Base-by-base conservation (phyloP, 92 coral and sea anemone genomes). In the Porites divaricata region DNA sequence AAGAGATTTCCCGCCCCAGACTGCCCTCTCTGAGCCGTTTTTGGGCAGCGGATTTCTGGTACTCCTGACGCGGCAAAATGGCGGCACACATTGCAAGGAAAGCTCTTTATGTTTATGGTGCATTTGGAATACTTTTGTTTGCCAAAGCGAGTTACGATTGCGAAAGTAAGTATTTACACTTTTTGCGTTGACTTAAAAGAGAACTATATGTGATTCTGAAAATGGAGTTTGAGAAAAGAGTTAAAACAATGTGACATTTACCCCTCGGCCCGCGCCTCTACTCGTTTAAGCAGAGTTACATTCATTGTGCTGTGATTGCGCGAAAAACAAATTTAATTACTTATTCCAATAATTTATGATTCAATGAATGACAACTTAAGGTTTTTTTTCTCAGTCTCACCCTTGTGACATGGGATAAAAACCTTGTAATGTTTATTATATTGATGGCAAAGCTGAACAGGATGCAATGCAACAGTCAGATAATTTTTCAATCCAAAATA, bases 11-110 rank as follows among this genome's bases (percentile, higher is more conserved):
- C 62, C 17, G 62, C 17, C 2, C 17, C n/a, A n/a, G n/a, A n/a
- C n/a, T 57, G 6, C n/a, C 26, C 3, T 69, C n/a, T 70, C 53
- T 21, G 75, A 56, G 25, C 10, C 9, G 14, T 23, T 19, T 17
- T 48, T 79, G 52, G 54, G 53, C 81, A 77, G 81, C 81, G 81
- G 81, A 63, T 13, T 21, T 35, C 45, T 35, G 45, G 45, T 35
- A 35, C 45, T 35, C 45, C n/a, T n/a, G n/a, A n/a, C n/a, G n/a
- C n/a, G n/a, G n/a, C n/a, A n/a, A 79, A 67, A 79, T 79, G 84
- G 84, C 74, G 75, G 74, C 84, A 19, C 75, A 20, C 62, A 52
- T n/a, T 8, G 65, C 48, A 8, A 6, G 9, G 17, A 50, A 26
- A 25, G 25, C 12, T 53, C 14, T 67, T 16, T 8, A 53, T 12